These are phyloP conservation scores for Maniola jurtina DNA, from an alignment of 1,140 invertebrate species.

Conservation along the genomic window DNA sequence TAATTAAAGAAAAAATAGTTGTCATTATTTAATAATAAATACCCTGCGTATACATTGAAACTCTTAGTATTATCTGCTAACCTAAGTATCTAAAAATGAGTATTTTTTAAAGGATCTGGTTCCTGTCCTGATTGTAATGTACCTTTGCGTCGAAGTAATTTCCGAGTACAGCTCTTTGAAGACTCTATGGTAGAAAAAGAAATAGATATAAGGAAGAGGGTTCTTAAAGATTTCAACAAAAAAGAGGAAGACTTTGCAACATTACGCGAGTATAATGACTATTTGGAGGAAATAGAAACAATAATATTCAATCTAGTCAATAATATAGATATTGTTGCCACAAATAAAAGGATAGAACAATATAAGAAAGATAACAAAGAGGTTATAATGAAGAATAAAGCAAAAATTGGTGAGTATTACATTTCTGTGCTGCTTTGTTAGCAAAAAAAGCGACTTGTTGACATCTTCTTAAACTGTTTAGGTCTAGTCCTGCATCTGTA, in stretches of 20 bases:
- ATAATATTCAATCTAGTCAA: conserved; percentile 96
- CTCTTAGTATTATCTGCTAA: no score
- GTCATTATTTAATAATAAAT: no score
- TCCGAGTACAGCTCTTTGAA: conserved; percentile 97
- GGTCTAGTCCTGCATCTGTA: no score
- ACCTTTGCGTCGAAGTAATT: conserved; percentile 92
- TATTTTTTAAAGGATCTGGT: conserved; percentile 85
- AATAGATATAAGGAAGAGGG: conserved; percentile 94
- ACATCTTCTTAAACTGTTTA: no score
- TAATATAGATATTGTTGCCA: conserved; percentile 93
- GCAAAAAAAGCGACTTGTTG: no score
- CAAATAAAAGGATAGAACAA: conserved; percentile 94
- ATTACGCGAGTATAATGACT: conserved; percentile 94
- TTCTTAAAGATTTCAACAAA: conserved; percentile 95
- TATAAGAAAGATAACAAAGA: conserved; percentile 97
- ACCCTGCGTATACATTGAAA: no score
- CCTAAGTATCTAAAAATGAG: neutral
- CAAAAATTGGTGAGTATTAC: conserved; percentile 79
- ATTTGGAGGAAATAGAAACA: conserved; percentile 94
- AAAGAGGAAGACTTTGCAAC: conserved; percentile 93
- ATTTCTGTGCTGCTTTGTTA: neutral
- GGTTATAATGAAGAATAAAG: conserved; percentile 92
- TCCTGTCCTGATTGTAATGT: conserved; percentile 74
- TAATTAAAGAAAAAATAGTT: no score
- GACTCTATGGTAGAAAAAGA: conserved; percentile 98